These are phyloP conservation scores for Drosophila diplacantha DNA, from an alignment of 2,888 invertebrate species.

Conservation along the genomic window DNA sequence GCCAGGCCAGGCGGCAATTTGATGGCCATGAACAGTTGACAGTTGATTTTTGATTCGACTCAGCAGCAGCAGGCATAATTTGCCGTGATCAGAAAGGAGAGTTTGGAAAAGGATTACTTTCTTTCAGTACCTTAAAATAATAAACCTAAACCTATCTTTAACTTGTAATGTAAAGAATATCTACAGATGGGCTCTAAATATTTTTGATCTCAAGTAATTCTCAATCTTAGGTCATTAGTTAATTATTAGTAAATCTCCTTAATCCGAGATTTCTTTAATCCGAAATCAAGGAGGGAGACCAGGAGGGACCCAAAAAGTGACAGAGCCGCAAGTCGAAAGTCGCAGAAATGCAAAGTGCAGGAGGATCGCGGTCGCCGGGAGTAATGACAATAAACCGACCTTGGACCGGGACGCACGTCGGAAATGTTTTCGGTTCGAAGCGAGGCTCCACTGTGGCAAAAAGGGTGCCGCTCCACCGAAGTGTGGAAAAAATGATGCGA, in stretches of 20 bases:
- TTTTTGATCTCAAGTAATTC: too few relatives aligned
- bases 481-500: conserved; percentile 59
- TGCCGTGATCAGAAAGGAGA: not conserved
- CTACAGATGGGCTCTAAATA: not conserved
- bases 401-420: conserved; percentile 58
- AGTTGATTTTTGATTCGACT: conserved; percentile 41
- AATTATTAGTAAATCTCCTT: too few relatives aligned
- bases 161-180: not conserved
- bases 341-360: conserved; percentile 49
- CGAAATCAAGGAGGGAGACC: conserved; percentile 1
- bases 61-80: not conserved
- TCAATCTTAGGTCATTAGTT: too few relatives aligned
- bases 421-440: conserved; percentile 30
- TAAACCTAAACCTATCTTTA: too few relatives aligned
- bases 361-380: not conserved
- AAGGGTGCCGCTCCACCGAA: conserved; percentile 48
- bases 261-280: too few relatives aligned
- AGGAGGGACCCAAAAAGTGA: conserved; percentile 4
- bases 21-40: conserved; percentile 69
- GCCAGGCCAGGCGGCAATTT: conserved; percentile 60
- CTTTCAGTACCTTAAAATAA: not conserved
- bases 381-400: conserved; percentile 45
- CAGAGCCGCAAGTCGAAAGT: conserved; percentile 10
- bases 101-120: not conserved
- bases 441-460: conserved; percentile 33